Conservation (phyloP, 2,113 vertebrate species). For the Sturnira hondurensis region DNA sequence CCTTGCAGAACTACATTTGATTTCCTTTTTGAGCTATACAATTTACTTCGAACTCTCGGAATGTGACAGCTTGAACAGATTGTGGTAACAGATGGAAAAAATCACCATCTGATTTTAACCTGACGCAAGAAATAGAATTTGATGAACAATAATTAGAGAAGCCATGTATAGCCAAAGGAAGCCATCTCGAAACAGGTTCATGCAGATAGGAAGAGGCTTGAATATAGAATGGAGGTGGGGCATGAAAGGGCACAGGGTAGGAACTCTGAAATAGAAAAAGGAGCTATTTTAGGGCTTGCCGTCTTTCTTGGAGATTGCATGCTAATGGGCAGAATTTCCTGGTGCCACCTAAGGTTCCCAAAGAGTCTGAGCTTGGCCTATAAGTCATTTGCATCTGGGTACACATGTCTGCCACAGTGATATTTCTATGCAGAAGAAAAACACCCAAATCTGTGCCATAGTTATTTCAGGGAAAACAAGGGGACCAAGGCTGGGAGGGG, state of each 20-base stretch:
- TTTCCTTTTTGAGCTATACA: not conserved
- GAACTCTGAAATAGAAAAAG: not conserved
- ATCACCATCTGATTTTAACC: constrained; percentile 61
- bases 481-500: not conserved
- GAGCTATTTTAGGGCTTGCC: not conserved
- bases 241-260: too few relatives aligned
- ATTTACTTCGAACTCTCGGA: not conserved
- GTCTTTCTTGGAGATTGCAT: not conserved
- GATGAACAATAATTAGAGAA: constrained; percentile 52
- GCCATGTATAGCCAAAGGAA: not conserved
- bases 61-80: constrained; percentile 59
- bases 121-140: not conserved
- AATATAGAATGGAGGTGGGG: not conserved
- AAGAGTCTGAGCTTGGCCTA: not conserved
- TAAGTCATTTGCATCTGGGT: too few relatives aligned
- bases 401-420: rapidly evolving
- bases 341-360: not conserved
- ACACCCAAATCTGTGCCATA: not conserved
- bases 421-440: not conserved
- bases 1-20: not conserved
- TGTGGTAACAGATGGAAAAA: constrained; percentile 65
- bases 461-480: not conserved
- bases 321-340: not conserved
- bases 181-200: not conserved
- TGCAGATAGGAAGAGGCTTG: not conserved